These are phyloP conservation scores for Zingel zingel DNA, from an alignment of 2,113 vertebrate genomes.

Conservation along the genomic window DNA sequence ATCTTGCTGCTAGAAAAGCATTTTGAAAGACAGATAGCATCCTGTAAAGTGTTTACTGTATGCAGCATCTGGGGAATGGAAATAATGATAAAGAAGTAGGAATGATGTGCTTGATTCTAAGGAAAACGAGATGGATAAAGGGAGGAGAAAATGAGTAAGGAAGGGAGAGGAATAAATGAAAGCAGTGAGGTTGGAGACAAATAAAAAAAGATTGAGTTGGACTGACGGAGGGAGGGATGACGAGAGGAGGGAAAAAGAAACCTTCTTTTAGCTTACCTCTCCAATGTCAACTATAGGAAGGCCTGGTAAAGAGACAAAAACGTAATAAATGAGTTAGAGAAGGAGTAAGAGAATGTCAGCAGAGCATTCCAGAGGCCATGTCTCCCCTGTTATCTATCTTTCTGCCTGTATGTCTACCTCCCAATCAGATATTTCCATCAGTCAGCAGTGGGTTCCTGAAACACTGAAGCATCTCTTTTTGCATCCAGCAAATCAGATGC, in stretches of 20 bases:
- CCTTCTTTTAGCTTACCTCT: slow-evolving; percentile 31
- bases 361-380: slow-evolving; percentile 55
- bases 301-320: slow-evolving; percentile 32
- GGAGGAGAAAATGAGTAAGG: neutral
- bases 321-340: slow-evolving; percentile 17
- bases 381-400: slow-evolving; percentile 41
- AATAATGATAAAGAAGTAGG: slow-evolving; percentile 3
- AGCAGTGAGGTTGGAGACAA: neutral
- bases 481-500: slow-evolving; percentile 51
- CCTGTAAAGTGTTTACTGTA: slow-evolving; percentile 57
- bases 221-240: slow-evolving; percentile 9
- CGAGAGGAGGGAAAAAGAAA: slow-evolving; percentile 23
- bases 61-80: slow-evolving; percentile 37
- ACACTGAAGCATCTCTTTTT: slow-evolving; percentile 50
- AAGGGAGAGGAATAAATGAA: neutral
- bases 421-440: slow-evolving; percentile 68
- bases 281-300: slow-evolving; percentile 37
- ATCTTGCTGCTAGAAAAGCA: slow-evolving; percentile 64
- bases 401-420: slow-evolving; percentile 48
- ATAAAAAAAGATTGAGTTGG: slow-evolving; percentile 12
- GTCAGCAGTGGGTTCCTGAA: slow-evolving; percentile 58
- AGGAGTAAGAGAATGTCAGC: slow-evolving; percentile 22
- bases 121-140: neutral
- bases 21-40: slow-evolving; percentile 62
- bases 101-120: slow-evolving; percentile 15